Base-by-base conservation (phyloP, 2,113 vertebrate genomes). In the Romanogobio albipinnatus region DNA sequence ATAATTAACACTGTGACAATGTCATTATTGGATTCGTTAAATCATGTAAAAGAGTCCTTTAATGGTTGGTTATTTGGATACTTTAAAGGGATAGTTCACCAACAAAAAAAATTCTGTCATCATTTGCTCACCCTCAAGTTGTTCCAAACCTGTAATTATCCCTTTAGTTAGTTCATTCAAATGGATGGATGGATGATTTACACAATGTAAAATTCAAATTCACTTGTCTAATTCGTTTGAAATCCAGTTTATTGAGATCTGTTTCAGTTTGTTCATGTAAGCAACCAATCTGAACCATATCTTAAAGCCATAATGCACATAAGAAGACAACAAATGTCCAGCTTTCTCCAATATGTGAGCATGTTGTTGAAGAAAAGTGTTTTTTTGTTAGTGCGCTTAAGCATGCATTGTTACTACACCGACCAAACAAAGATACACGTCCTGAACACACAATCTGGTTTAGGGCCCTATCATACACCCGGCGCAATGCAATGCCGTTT, bases 381-480 rank as follows among this genome's bases (percentile, higher is more conserved):
- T 74, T n/a, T 9, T 14, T 80, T 64, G 59, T n/a, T n/a, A 2
- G n/a, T 3, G 4, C 29, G 39, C 5, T 56, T 39, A 39, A 39
- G 36, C 36, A 39, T 39, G 36, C 22, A 47, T 64, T 24, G 26
- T 64, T 29, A 49, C 36, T 45, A 47, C 59, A 43, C 66, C 29
- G 29, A 29, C 29, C 29, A 29, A 29, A 29, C 29, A 6, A 39
- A 5, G 36, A 39, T 39, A 5, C 36, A 39, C 9, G 36, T 45
- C 24, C 75, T 56, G 49, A 61, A 62, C 53, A 22, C 76, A 78
- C 76, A 79, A 62, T 79, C 76, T 0, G 36, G 61, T 79, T 62
- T 59, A 22, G 24, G 36, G 3, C 36, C 36, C 36, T 29, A 39
- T 39, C 36, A 39, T 39, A 36, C 3, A 36, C 36, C 36, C 36